These are phyloP conservation scores for Pycnonotus jocosus DNA, from an alignment of 2,113 vertebrate genomes.

Conservation along the genomic window DNA sequence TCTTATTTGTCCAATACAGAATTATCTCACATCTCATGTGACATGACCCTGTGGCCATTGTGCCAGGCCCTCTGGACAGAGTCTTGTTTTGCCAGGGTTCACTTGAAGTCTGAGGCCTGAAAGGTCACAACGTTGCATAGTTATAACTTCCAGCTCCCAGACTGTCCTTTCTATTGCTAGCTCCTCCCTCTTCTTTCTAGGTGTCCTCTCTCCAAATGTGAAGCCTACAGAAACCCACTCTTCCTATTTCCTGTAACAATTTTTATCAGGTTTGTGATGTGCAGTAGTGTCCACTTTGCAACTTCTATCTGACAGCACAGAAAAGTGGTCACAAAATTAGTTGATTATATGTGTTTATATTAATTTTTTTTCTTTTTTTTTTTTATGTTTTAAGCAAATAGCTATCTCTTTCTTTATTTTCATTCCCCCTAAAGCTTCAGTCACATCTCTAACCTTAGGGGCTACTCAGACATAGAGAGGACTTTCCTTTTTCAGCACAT, in stretches of 20 bases:
- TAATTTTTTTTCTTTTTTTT: not conserved
- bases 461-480: not conserved
- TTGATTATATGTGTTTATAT: not conserved
- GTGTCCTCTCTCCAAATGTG: not conserved
- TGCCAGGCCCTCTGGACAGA: not conserved
- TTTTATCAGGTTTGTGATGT: not conserved
- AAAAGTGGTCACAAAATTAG: not conserved
- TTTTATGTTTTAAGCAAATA: not conserved
- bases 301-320: not conserved
- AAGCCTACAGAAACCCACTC: not conserved
- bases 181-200: not conserved
- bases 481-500: conserved; percentile 42
- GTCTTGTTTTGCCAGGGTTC: conserved; percentile 2
- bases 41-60: not conserved
- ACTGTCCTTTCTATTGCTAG: not conserved
- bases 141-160: not conserved
- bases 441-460: not conserved
- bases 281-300: not conserved
- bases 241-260: not conserved
- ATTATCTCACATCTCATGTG: conserved; percentile 8
- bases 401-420: not conserved
- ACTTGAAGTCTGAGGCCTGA: not conserved
- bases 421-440: not conserved
- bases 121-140: fast-evolving
- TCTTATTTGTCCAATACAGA: not conserved